Percentiles rank a stretch among this genome's conserved stretches.
phyloP scores from a whole-genome alignment of 2,888 invertebrate genomes.

The Pheosia tremula region DNA sequence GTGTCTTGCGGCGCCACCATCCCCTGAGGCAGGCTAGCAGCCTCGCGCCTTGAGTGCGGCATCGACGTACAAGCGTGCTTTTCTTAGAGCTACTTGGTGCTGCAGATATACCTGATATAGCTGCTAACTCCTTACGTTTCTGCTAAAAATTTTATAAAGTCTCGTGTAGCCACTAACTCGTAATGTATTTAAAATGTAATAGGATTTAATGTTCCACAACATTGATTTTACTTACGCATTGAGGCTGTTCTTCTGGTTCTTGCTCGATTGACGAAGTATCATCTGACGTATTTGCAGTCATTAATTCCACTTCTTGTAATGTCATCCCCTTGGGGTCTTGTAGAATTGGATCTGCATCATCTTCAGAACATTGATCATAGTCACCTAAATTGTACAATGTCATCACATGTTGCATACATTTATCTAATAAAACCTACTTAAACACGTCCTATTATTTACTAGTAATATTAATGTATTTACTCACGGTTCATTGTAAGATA shows the following conservation, averaged over 20 bases:
- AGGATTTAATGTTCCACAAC: too few relatives aligned
- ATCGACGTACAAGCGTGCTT: constrained; percentile 60
- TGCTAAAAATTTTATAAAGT: constrained; percentile 13
- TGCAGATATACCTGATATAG: constrained; percentile 52
- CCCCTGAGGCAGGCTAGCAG: constrained; percentile 67
- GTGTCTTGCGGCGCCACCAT: constrained; percentile 71
- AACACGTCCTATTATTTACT: too few relatives aligned
- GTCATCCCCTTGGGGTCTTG: constrained; percentile 66
- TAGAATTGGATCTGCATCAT: constrained; percentile 58
- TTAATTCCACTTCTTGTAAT: constrained; percentile 69
- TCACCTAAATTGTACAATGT: constrained; percentile 53
- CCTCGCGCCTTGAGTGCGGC: constrained; percentile 66
- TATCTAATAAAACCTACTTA: too few relatives aligned
- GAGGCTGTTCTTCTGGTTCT: constrained; percentile 22
- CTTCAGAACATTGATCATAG: constrained; percentile 72
- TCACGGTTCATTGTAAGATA: constrained; percentile 70
- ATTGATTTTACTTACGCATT: constrained; percentile 23
- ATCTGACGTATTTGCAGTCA: constrained; percentile 53
- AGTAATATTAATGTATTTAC: constrained; percentile 28
- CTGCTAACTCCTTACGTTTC: constrained; percentile 44
- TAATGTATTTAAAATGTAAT: too few relatives aligned
- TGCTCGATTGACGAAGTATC: constrained; percentile 33
- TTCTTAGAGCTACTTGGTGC: constrained; percentile 54
- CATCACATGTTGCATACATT: too few relatives aligned
- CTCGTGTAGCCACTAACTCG: not conserved